These are phyloP conservation scores for Carassius carassius DNA, from an alignment of 2,113 vertebrate genomes.

Conservation along the genomic window DNA sequence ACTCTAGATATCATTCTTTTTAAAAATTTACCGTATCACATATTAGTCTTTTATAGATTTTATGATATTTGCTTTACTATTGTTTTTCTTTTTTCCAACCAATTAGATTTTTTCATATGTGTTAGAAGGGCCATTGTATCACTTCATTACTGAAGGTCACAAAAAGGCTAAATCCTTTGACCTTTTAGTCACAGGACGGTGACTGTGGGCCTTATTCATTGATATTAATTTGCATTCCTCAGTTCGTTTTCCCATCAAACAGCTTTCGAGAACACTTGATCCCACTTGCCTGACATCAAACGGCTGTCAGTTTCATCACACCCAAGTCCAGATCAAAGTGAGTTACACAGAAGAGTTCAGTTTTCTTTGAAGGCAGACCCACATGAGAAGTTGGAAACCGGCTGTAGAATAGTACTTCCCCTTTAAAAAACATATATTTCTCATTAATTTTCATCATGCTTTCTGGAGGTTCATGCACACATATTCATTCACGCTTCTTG, in stretches of 20 bases:
- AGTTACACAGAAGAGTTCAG: slow-evolving; percentile 1
- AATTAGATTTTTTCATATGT: not conserved
- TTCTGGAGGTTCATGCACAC: not conserved
- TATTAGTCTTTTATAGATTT: not conserved
- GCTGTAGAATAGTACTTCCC: not conserved
- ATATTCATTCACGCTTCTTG: slow-evolving; percentile 53
- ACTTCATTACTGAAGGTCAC: not conserved
- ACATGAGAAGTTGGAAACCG: not conserved
- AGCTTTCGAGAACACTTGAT: not conserved
- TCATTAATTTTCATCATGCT: not conserved
- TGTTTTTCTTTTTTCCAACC: not conserved
- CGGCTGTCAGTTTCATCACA: slow-evolving; percentile 6
- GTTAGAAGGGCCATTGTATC: not conserved
- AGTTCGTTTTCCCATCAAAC: slow-evolving; percentile 12
- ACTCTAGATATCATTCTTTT: slow-evolving; percentile 3
- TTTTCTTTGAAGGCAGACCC: slow-evolving; percentile 19
- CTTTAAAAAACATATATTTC: not conserved
- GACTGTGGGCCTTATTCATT: too few relatives aligned
- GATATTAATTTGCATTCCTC: not conserved
- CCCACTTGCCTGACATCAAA: slow-evolving; percentile 34
- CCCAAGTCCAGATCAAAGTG: slow-evolving; percentile 39
- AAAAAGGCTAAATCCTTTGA: slow-evolving; percentile 1
- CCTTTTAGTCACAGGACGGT: not conserved
- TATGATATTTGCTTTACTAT: not conserved
- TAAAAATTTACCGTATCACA: not conserved